Conservation (phyloP, 2,113 vertebrate genomes). For the Lamprologus speciosus region DNA sequence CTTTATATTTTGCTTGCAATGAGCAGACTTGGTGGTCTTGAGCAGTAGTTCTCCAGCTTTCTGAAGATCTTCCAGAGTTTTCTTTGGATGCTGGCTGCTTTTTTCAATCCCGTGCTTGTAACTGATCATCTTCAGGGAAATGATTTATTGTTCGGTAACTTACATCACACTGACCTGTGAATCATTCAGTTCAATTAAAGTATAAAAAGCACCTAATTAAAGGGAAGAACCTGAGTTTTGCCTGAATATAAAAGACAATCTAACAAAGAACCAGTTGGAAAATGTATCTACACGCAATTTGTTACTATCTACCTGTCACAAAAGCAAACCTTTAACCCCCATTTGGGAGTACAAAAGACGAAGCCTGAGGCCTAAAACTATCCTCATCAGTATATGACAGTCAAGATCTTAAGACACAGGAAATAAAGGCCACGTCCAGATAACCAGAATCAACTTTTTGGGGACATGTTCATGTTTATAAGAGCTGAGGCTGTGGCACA, state of each 20-base stretch:
- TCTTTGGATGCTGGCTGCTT: not conserved
- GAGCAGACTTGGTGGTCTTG: not conserved
- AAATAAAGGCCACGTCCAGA: not conserved
- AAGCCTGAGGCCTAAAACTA: not conserved
- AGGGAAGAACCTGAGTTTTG: not conserved
- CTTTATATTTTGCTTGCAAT: not conserved
- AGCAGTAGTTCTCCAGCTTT: not conserved
- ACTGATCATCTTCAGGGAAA: not conserved
- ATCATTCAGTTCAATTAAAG: not conserved
- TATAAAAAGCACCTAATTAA: not conserved
- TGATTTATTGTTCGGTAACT: not conserved
- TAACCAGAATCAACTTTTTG: not conserved
- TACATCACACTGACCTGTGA: not conserved
- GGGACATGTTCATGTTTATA: not conserved
- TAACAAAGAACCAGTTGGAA: not conserved
- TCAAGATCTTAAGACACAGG: not conserved
- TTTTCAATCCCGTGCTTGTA: not conserved
- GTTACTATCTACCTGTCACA: not conserved
- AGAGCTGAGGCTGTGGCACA: not conserved
- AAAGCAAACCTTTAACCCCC: not conserved
- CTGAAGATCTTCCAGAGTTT: not conserved
- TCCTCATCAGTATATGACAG: not conserved
- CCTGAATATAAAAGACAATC: not conserved
- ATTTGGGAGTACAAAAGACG: not conserved
- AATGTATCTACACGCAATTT: not conserved